Evolutionary conservation across 2,888 invertebrate genomes (phyloP).

Genomic region (Ephialtes manifestator): DNA sequence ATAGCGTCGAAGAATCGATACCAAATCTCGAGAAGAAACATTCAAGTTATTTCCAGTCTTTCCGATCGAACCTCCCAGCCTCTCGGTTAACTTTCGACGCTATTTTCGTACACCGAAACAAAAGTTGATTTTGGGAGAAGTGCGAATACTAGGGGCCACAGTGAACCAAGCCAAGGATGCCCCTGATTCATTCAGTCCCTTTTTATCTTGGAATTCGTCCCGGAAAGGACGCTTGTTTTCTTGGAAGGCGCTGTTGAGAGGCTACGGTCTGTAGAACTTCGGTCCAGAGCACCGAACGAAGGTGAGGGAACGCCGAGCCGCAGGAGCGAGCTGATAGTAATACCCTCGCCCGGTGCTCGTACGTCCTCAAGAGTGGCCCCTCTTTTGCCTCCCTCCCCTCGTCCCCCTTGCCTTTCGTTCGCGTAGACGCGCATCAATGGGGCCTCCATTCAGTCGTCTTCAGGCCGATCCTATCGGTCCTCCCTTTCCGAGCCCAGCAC

Average conservation of each 20-base stretch:
- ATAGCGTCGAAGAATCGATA: not conserved
- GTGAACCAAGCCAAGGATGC: conserved; percentile 73
- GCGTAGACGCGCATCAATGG: conserved; percentile 81
- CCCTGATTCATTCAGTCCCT: conserved; percentile 85
- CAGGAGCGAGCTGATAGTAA: conserved; percentile 68
- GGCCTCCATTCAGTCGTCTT: conserved; percentile 80
- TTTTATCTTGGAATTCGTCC: conserved; percentile 86
- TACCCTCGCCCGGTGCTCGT: conserved; percentile 56
- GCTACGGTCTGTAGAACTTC: conserved; percentile 49
- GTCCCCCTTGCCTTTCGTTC: conserved; percentile 47
- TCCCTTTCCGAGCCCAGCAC: conserved; percentile 68
- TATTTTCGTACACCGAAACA: conserved; percentile 5
- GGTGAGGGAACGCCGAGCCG: conserved; percentile 63
- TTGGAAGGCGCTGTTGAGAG: conserved; percentile 79
- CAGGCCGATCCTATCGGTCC: conserved; percentile 72
- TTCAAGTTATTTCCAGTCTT: not conserved
- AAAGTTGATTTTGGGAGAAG: conserved; percentile 15
- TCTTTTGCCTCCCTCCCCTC: conserved; percentile 1
- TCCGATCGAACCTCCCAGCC: not conserved
- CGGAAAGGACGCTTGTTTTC: conserved; percentile 86
- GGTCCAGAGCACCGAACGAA: conserved; percentile 60
- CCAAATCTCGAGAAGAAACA: not conserved
- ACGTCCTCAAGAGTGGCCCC: conserved; percentile 16
- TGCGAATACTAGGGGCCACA: not conserved
- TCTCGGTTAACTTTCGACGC: not conserved